Evolutionary conservation across 1,140 invertebrate genomes (phyloP).

Genomic region (Brachionus paranguensis): DNA sequence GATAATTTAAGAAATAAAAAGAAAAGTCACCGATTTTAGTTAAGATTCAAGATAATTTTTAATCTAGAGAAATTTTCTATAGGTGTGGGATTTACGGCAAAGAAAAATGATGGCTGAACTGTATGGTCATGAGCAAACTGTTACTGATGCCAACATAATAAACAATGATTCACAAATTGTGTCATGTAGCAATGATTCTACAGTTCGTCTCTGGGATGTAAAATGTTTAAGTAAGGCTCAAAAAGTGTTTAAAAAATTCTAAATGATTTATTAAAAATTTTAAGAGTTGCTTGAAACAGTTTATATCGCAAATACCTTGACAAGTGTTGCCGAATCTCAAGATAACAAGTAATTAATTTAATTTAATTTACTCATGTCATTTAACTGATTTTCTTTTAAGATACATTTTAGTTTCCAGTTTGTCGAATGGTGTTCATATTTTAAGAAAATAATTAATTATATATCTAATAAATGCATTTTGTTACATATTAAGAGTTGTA

Average conservation of each 20-base stretch:
- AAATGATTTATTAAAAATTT: background rate
- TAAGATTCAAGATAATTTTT: background rate
- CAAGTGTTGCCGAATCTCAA: constrained; percentile 1
- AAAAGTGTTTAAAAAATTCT: background rate
- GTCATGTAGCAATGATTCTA: constrained; percentile 37
- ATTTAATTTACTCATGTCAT: background rate
- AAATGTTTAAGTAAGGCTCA: background rate
- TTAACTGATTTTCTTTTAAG: background rate
- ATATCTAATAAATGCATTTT: background rate
- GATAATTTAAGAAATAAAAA: too few relatives aligned
- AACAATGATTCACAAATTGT: constrained; percentile 15
- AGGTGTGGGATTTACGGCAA: constrained; percentile 30
- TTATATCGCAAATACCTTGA: background rate
- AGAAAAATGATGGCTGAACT: background rate
- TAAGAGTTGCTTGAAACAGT: background rate
- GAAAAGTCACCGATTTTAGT: too few relatives aligned
- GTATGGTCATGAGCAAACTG: constrained; percentile 25
- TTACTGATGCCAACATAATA: background rate
- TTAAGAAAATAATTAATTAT: background rate
- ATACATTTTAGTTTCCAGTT: background rate
- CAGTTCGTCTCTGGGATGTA: constrained; percentile 37
- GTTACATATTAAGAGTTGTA: background rate
- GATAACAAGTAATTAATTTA: background rate
- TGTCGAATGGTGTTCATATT: background rate
- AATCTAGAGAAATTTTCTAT: background rate